Conservation (phyloP, 1,140 invertebrate genomes). For the Lutraria rhynchaena region DNA sequence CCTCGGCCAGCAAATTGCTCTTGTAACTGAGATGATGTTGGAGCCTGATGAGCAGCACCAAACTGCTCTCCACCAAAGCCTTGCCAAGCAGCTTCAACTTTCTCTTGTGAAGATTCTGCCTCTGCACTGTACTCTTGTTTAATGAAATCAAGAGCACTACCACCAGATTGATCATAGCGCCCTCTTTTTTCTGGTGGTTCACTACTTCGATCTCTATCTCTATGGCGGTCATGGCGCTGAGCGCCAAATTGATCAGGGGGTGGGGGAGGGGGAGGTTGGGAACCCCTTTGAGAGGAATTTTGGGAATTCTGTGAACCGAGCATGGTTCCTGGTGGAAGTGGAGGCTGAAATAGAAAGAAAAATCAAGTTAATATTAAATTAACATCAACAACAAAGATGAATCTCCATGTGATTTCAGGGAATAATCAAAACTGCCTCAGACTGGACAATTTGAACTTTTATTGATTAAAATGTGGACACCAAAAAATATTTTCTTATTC, state of each 20-base stretch:
- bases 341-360: constrained; percentile 47
- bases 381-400: constrained; percentile 7
- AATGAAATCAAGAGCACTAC: constrained; percentile 70
- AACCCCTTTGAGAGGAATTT: constrained; percentile 22
- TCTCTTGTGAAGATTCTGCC: constrained; percentile 50
- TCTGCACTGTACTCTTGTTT: constrained; percentile 68
- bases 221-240: constrained; percentile 12
- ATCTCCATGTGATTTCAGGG: constrained; percentile 46
- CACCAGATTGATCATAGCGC: constrained; percentile 61
- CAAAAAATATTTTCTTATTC: too few relatives aligned
- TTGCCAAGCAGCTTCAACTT: constrained; percentile 13
- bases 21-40: constrained; percentile 28
- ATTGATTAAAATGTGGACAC: too few relatives aligned
- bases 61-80: constrained; percentile 49
- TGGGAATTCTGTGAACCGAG: constrained; percentile 35
- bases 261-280: constrained; percentile 58
- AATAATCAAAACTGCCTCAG: too few relatives aligned
- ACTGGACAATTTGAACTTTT: too few relatives aligned
- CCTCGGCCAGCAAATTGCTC: constrained; percentile 56
- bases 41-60: not conserved
- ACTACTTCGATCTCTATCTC: constrained; percentile 56
- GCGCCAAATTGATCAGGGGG: constrained; percentile 49
- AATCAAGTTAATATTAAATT: not conserved
- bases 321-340: constrained; percentile 40
- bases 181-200: constrained; percentile 65